Percentiles rank a stretch among this genome's conserved stretches.
These are phyloP conservation scores for Natator depressus DNA, from an alignment of 2,113 vertebrate genomes.

Conservation along the genomic window DNA sequence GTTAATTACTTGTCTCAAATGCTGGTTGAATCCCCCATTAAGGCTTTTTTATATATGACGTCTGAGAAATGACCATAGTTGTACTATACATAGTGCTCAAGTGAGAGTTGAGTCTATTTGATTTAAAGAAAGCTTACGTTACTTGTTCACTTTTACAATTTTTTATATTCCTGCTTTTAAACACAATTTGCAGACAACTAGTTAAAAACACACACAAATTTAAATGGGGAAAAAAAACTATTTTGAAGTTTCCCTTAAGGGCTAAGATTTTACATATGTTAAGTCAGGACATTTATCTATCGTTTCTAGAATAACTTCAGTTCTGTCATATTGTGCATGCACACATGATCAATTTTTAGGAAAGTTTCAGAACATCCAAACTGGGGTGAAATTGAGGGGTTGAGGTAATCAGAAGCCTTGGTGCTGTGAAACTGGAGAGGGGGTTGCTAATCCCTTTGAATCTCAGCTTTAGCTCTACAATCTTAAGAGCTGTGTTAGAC, in stretches of 20 bases:
- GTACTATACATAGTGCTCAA: neutral
- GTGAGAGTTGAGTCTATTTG: neutral
- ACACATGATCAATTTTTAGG: neutral
- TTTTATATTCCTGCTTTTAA: neutral
- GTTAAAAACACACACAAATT: neutral
- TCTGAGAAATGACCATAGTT: neutral
- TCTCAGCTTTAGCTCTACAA: neutral
- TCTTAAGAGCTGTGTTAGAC: neutral
- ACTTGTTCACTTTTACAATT: neutral
- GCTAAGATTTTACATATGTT: neutral
- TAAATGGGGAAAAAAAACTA: neutral
- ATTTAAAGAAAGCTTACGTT: neutral
- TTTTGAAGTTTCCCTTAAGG: neutral
- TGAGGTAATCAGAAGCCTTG: neutral
- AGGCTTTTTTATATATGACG: neutral
- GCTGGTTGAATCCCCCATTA: neutral
- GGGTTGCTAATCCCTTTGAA: neutral
- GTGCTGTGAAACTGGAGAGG: neutral
- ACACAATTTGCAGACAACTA: neutral
- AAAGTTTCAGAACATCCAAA: neutral
- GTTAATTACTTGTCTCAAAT: neutral
- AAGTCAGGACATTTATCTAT: neutral
- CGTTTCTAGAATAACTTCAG: neutral
- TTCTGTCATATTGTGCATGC: neutral
- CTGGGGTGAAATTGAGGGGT: neutral